These are phyloP conservation scores for Caenorhabditis latens DNA, from an alignment of 1,140 invertebrate species.

Conservation along the genomic window DNA sequence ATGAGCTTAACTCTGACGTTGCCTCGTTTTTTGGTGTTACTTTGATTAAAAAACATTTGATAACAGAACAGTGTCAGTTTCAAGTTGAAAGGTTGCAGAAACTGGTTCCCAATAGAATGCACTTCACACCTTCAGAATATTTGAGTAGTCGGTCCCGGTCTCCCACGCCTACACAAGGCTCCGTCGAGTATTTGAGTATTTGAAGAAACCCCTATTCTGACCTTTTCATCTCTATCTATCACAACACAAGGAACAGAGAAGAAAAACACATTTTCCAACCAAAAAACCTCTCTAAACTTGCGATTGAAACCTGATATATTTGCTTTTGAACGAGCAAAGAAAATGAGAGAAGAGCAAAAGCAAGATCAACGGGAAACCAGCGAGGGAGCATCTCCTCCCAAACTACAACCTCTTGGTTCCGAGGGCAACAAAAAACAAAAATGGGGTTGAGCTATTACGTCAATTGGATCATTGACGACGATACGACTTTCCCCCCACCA, in stretches of 20 bases:
- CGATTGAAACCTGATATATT: constrained; percentile 34
- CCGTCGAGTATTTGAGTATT: no score
- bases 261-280: neutral
- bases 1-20: constrained; percentile 50
- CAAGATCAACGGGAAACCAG: constrained; percentile 17
- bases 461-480: constrained; percentile 49
- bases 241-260: neutral
- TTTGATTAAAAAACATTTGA: neutral
- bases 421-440: constrained; percentile 50
- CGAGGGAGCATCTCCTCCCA: neutral
- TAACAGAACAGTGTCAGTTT: constrained; percentile 3
- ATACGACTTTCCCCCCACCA: neutral
- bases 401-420: neutral
- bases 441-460: constrained; percentile 45
- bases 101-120: neutral
- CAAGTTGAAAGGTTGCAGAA: neutral
- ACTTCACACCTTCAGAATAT: no score
- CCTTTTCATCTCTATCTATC: neutral
- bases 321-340: constrained; percentile 44
- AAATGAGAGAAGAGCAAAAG: constrained; percentile 1
- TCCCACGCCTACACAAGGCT: no score
- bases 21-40: neutral
- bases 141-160: no score
- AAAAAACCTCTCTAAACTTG: neutral
- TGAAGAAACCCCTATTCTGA: neutral